Evolutionary conservation across 2,113 vertebrate genomes (phyloP).

Genomic region (Romanogobio albipinnatus): DNA sequence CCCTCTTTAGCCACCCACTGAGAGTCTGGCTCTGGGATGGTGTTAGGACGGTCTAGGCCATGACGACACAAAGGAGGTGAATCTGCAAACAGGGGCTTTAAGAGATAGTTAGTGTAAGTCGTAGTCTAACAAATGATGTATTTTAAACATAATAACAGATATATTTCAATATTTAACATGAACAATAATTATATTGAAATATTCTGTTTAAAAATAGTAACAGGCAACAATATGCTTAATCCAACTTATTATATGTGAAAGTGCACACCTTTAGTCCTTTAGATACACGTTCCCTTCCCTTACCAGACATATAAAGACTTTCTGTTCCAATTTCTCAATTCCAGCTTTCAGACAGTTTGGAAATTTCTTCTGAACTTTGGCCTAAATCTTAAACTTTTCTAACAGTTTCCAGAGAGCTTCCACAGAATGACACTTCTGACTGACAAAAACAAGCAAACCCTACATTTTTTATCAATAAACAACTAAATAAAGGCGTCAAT

Average conservation of each 20-base stretch:
- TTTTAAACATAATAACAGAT: background rate
- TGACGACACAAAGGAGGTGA: background rate
- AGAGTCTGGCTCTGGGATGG: background rate
- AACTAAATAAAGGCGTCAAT: conserved; percentile 8
- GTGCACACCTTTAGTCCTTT: background rate
- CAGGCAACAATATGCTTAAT: background rate
- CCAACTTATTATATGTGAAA: background rate
- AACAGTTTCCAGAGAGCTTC: background rate
- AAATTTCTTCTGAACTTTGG: conserved; percentile 5
- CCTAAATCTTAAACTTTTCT: background rate
- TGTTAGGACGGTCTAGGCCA: background rate
- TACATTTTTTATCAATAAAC: background rate
- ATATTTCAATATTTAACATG: background rate
- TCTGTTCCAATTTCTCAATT: conserved; percentile 5
- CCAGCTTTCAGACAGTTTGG: background rate
- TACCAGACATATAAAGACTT: background rate
- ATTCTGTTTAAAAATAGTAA: background rate
- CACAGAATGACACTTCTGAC: background rate
- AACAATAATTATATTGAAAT: background rate
- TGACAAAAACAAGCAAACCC: background rate
- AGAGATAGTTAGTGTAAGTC: background rate
- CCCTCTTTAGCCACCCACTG: background rate
- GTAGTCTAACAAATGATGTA: background rate
- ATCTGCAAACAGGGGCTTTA: background rate
- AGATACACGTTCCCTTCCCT: background rate